A percentile compares a stretch with the other conserved stretches of the same genome.
Conservation (phyloP, 2,888 invertebrate genomes). For the Limulus polyphemus region DNA sequence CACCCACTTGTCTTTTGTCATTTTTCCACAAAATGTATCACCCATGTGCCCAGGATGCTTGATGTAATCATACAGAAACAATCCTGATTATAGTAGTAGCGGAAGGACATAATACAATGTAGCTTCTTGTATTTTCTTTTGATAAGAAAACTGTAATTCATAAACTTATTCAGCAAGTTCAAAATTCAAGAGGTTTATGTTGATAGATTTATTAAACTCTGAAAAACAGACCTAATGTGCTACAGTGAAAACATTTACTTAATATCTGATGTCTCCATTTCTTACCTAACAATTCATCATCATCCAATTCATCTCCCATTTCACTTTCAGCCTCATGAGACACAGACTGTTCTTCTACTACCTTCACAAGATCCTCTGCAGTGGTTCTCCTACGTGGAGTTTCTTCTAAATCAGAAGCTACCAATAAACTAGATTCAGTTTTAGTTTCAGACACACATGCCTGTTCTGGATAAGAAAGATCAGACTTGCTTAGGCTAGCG, state of each 20-base stretch:
- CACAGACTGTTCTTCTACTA: slow-evolving; percentile 20
- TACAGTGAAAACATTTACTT: background rate
- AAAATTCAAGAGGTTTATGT: no score
- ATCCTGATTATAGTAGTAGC: no score
- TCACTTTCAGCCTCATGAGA: slow-evolving; percentile 19
- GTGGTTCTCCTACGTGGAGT: slow-evolving; percentile 12
- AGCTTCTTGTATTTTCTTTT: background rate
- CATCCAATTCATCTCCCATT: slow-evolving; percentile 52
- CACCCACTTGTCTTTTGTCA: no score
- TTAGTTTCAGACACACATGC: background rate
- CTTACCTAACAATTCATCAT: slow-evolving; percentile 59
- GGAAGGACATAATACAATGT: slow-evolving; percentile 2
- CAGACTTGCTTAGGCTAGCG: no score
- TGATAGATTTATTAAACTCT: background rate
- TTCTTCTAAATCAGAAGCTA: background rate
- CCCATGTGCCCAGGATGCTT: no score
- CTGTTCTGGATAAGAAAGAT: background rate
- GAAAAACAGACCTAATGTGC: background rate
- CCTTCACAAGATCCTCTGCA: slow-evolving; percentile 23
- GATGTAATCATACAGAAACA: no score
- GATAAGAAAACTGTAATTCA: background rate
- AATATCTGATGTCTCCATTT: background rate
- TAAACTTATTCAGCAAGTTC: background rate
- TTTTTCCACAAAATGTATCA: no score
- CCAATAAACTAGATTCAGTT: background rate